Evolutionary conservation across 2,888 invertebrate genomes (phyloP).

Genomic region (Ormyrus pomaceus): DNA sequence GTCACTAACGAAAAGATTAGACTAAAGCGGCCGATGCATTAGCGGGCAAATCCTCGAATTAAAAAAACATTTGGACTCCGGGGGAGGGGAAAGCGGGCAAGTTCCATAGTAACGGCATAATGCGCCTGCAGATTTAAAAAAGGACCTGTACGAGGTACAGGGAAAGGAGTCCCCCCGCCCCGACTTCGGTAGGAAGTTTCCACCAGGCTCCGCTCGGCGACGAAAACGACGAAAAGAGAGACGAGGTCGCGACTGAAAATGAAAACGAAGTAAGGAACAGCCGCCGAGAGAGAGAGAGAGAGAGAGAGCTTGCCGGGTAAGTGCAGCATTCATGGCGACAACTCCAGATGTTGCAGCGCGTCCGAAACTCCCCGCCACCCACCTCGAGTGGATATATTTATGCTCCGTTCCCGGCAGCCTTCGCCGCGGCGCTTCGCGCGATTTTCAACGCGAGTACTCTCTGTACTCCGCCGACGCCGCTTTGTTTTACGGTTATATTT

Average conservation of each 20-base stretch:
- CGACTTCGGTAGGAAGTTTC: constrained; percentile 26
- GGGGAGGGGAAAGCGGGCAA: too few species aligned
- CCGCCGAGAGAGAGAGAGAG: constrained; percentile 44
- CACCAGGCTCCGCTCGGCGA: constrained; percentile 32
- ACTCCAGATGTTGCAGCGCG: constrained; percentile 69
- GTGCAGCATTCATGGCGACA: constrained; percentile 71
- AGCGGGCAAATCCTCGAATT: too few species aligned
- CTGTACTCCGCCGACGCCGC: too few species aligned
- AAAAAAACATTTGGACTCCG: too few species aligned
- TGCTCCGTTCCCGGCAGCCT: not conserved
- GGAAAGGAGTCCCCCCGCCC: not conserved
- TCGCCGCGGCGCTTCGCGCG: too few species aligned
- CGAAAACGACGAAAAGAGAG: constrained; percentile 20
- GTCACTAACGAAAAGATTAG: too few species aligned
- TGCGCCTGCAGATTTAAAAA: not conserved
- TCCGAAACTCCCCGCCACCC: constrained; percentile 37
- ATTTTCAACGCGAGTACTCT: too few species aligned
- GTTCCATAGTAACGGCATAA: too few species aligned
- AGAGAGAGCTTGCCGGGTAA: constrained; percentile 54
- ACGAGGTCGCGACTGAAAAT: constrained; percentile 40
- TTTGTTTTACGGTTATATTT: too few species aligned
- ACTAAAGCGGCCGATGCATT: too few species aligned
- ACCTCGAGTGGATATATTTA: constrained; percentile 28
- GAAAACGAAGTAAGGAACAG: constrained; percentile 36
- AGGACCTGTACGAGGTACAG: not conserved